Percentiles rank a stretch among this genome's conserved stretches.
Conservation (phyloP, 2,113 vertebrate genomes). For the Corythoichthys intestinalis region DNA sequence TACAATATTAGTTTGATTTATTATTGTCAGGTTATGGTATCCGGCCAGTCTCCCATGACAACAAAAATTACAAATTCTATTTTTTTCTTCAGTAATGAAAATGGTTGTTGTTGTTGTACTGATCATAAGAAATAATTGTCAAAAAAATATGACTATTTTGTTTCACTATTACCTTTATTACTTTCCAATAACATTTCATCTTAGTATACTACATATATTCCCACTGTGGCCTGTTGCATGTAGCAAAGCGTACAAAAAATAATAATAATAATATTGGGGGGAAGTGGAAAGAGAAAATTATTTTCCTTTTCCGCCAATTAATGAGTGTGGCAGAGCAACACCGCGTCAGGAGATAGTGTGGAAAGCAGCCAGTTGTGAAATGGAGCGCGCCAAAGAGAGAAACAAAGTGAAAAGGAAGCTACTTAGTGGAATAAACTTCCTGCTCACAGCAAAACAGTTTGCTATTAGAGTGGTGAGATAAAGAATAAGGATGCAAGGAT, state of each 20-base stretch:
- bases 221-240: background rate
- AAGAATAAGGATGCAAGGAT: conserved; percentile 41
- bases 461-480: conserved; percentile 25
- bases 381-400: conserved; percentile 27
- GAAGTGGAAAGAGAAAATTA: conserved; percentile 36
- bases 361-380: conserved; percentile 60
- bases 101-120: too few species aligned
- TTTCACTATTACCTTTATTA: too few species aligned
- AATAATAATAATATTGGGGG: background rate
- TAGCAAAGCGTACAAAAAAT: background rate
- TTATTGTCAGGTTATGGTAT: too few species aligned
- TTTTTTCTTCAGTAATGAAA: too few species aligned
- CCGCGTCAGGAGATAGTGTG: conserved; percentile 42
- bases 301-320: conserved; percentile 56
- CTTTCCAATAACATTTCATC: background rate
- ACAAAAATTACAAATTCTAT: too few species aligned
- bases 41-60: too few species aligned
- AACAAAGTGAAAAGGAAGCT: conserved; percentile 20
- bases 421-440: conserved; percentile 23
- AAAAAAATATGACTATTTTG: too few species aligned
- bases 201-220: background rate
- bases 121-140: too few species aligned
- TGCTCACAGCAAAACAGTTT: conserved; percentile 30
- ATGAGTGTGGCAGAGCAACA: conserved; percentile 34
- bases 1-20: too few species aligned